Base-by-base conservation (phyloP, 2,888 invertebrate species). In the Agrotis puta region DNA sequence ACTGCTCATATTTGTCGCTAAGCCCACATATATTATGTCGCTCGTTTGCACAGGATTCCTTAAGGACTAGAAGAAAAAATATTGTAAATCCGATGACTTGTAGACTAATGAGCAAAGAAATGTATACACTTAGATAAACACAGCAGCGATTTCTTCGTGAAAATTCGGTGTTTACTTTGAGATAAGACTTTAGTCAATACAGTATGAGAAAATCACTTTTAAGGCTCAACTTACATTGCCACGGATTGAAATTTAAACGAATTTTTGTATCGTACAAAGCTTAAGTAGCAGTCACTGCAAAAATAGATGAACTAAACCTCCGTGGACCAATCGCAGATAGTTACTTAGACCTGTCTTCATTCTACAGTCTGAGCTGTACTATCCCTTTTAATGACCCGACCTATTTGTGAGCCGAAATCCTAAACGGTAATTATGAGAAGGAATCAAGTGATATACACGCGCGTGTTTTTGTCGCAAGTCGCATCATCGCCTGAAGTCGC, bases 1-100 rank as follows among this genome's bases (percentile, higher is more conserved):
- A 47, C 71, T 76, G 56, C 53, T 65, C 56, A 64, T 70, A 61
- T 70, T 76, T 70, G 70, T 45, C 22, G 59, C 1, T 54, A 22
- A 53, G 9, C 76, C 39, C 57, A 51, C 51, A 70, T 53, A 22
- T 39, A 39, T 39, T 39, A 9, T 39, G 39, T 39, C 56, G 51
- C 39, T n/a, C 61, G 64, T 81, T 58, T 81, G 57, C 50, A 65
- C 62, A 61, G 47, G 50, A 54, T 71, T 43, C 53, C 51, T 47
- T 24, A 3, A 43, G 14, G 68, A 50, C 7, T 65, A 43, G 24
- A 59, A 0, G 58, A 14, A 24, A 66, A 27, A 24, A 24, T 20
- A 9, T 16, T 13, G 11, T 4, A 3, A 7, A 5, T 24, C 7
- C 50, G 24, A 65, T 66, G 33, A 13, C 39, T 39, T 39, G 39